Conservation (phyloP, 2,888 invertebrate genomes). For the Blastobasis lacticolella region DNA sequence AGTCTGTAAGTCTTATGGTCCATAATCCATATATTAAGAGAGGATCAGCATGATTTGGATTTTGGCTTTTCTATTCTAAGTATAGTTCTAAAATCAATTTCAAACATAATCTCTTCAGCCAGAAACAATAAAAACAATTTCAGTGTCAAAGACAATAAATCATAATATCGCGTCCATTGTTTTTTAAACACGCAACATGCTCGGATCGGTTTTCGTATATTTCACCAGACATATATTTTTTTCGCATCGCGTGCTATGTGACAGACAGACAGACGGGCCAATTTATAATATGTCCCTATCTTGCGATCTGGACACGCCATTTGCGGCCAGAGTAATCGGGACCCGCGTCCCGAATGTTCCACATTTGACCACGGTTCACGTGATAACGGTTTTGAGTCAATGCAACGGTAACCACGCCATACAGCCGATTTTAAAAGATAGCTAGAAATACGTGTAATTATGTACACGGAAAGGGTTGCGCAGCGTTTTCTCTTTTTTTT, state of each 20-base stretch:
- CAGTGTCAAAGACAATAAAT: too few relatives aligned
- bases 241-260: constrained; percentile 68
- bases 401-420: constrained; percentile 14
- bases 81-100: too few relatives aligned
- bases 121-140: too few relatives aligned
- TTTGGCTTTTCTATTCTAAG: too few relatives aligned
- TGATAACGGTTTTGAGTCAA: constrained; percentile 17
- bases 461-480: constrained; percentile 33
- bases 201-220: constrained; percentile 6
- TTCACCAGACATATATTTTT: constrained; percentile 23
- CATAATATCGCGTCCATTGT: constrained; percentile 18
- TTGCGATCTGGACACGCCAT: constrained; percentile 44
- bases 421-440: constrained; percentile 35
- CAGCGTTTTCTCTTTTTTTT: constrained; percentile 16
- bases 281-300: constrained; percentile 73
- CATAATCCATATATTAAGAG: too few relatives aligned
- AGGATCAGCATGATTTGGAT: too few relatives aligned
- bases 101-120: too few relatives aligned
- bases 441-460: constrained; percentile 39
- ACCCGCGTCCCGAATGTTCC: constrained; percentile 3
- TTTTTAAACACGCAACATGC: not conserved
- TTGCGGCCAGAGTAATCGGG: constrained; percentile 24
- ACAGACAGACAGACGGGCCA: constrained; percentile 69
- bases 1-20: too few relatives aligned
- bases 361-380: constrained; percentile 13